phyloP scores from a whole-genome alignment of 2,113 vertebrate species.

The Neogobius melanostomus region DNA sequence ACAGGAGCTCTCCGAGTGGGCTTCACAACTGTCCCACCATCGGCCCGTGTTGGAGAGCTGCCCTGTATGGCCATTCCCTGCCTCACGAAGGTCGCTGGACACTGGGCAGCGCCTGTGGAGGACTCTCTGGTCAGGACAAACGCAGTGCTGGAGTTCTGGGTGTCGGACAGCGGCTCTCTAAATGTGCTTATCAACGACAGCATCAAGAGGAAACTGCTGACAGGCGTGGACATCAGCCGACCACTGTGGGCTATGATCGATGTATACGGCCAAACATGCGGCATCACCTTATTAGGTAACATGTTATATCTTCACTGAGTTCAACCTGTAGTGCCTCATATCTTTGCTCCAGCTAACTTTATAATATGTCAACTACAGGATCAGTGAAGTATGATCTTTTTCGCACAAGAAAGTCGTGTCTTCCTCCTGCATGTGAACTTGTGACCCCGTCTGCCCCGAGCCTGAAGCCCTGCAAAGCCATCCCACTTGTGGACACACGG shows the following conservation, averaged over 20 bases:
- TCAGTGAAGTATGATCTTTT: slow-evolving; percentile 44
- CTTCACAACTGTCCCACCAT: slow-evolving; percentile 79
- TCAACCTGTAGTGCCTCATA: not conserved
- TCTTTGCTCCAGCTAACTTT: not conserved
- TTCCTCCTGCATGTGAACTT: slow-evolving; percentile 10
- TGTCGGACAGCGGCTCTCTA: slow-evolving; percentile 61
- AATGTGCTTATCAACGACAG: slow-evolving; percentile 17
- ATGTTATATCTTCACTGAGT: not conserved
- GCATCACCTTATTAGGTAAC: slow-evolving; percentile 77
- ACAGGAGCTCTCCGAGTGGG: slow-evolving; percentile 80
- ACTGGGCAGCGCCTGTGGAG: slow-evolving; percentile 68
- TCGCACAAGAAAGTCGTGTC: slow-evolving; percentile 60
- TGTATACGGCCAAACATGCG: slow-evolving; percentile 81
- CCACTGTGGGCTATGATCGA: slow-evolving; percentile 86
- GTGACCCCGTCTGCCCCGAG: not conserved
- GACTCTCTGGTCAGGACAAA: slow-evolving; percentile 42
- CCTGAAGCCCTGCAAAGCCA: not conserved
- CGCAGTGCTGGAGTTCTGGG: slow-evolving; percentile 79
- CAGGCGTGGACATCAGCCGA: slow-evolving; percentile 41
- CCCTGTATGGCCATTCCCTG: slow-evolving; percentile 77
- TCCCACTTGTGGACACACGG: not conserved
- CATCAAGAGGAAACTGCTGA: slow-evolving; percentile 7
- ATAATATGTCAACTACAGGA: slow-evolving; percentile 51
- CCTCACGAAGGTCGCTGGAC: slow-evolving; percentile 65
- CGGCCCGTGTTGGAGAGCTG: slow-evolving; percentile 60